Percentiles rank a stretch among this genome's conserved stretches.
Conservation (phyloP, 2,113 vertebrate species). For the Callipepla californica region DNA sequence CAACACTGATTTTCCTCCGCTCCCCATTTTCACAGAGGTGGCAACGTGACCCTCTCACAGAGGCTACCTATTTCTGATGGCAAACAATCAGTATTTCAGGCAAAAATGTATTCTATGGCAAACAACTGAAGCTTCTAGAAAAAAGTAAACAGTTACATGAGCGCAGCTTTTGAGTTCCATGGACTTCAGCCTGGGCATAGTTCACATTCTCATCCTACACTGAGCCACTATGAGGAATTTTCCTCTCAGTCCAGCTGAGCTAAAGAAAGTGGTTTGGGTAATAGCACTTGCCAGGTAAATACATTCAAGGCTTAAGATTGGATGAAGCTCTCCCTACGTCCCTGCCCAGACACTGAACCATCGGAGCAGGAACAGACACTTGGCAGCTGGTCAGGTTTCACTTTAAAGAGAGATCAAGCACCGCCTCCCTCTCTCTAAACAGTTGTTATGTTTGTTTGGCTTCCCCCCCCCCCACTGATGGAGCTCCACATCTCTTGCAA, state of each 20-base stretch:
- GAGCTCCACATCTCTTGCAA: slow-evolving; percentile 22
- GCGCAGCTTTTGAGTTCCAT: background rate
- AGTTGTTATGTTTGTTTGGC: background rate
- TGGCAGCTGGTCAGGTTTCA: slow-evolving; percentile 3
- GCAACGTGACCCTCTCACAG: background rate
- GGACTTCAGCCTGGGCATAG: slow-evolving; percentile 50
- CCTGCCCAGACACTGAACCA: background rate
- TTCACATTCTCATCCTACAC: slow-evolving; percentile 65
- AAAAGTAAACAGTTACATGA: background rate
- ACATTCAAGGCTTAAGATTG: background rate
- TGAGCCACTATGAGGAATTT: background rate
- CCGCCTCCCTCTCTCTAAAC: background rate
- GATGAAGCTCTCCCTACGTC: background rate
- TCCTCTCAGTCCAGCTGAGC: background rate
- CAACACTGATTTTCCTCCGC: background rate
- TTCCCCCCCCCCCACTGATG: background rate
- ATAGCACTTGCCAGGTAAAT: background rate
- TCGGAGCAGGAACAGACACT: background rate
- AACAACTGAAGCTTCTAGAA: background rate
- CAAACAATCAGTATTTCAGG: background rate
- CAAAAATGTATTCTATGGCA: background rate
- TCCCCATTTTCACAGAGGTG: background rate
- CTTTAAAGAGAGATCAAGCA: background rate
- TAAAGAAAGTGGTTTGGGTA: background rate
- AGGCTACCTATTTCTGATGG: background rate